phyloP scores from a whole-genome alignment of 2,797 vertebrate genomes.

The Cossypha caffra region DNA sequence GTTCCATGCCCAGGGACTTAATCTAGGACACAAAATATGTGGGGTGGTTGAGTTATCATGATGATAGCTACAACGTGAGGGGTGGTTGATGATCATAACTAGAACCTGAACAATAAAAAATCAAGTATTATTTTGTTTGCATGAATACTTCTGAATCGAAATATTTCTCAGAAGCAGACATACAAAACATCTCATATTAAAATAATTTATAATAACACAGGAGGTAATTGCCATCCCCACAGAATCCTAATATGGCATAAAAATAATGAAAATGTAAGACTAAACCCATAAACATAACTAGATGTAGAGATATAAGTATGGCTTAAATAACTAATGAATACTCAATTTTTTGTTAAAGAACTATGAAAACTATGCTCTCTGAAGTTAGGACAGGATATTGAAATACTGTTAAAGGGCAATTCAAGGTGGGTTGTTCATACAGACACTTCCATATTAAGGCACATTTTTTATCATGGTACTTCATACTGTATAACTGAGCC shows the following conservation, averaged over 20 bases:
- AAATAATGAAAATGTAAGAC: neutral
- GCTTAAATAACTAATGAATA: neutral
- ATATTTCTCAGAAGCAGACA: neutral
- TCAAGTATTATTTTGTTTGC: neutral
- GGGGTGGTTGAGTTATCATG: neutral
- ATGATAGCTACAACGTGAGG: neutral
- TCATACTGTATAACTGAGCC: neutral
- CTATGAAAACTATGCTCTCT: neutral
- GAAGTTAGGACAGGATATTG: neutral
- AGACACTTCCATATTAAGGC: neutral
- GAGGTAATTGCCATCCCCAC: neutral
- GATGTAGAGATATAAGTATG: neutral
- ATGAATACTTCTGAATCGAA: neutral
- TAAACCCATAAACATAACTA: neutral
- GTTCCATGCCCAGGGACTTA: neutral
- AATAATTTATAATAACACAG: neutral
- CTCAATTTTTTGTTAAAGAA: neutral
- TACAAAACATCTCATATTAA: neutral
- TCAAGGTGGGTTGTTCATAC: neutral
- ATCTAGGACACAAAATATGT: neutral
- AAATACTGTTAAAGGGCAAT: neutral
- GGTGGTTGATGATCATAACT: neutral
- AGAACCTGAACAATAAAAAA: neutral
- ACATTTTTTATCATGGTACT: neutral
- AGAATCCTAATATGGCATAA: neutral